Conservation (phyloP, 2,797 vertebrate species). For the Urocyon cinereoargenteus region DNA sequence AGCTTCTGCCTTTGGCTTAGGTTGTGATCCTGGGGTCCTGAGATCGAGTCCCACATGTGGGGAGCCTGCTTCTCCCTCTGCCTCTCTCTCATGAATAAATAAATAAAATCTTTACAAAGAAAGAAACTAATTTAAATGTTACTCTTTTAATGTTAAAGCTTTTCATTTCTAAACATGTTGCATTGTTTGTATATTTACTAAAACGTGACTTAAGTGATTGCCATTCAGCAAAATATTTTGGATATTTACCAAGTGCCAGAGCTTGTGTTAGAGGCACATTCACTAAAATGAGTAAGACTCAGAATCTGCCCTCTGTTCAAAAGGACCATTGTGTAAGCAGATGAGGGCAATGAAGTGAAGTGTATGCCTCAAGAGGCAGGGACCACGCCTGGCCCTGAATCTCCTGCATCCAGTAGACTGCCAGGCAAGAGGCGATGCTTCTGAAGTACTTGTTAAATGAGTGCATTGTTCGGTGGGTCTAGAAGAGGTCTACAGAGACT, state of each 20-base stretch:
- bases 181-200: neutral
- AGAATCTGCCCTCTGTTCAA: neutral
- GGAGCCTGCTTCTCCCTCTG: no score
- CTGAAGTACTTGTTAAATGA: accelerated
- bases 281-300: neutral
- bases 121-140: slow-evolving; percentile 12
- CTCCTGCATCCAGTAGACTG: no score
- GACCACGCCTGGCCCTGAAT: accelerated
- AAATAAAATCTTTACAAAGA: no score
- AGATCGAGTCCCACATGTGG: no score
- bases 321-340: neutral
- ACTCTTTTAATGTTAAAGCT: neutral
- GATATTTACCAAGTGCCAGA: neutral
- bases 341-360: neutral
- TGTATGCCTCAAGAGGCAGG: neutral
- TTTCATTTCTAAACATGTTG: neutral
- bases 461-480: accelerated
- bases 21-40: no score
- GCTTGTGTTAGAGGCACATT: neutral
- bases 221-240: neutral
- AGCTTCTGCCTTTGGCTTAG: no score
- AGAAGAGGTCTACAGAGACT: neutral
- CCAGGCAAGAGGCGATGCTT: accelerated
- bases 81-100: no score
- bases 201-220: neutral